Evolutionary conservation across 2,113 vertebrate genomes (phyloP), one percentile per base, ranked within the genome.

Genomic region (Pungitius pungitius): DNA sequence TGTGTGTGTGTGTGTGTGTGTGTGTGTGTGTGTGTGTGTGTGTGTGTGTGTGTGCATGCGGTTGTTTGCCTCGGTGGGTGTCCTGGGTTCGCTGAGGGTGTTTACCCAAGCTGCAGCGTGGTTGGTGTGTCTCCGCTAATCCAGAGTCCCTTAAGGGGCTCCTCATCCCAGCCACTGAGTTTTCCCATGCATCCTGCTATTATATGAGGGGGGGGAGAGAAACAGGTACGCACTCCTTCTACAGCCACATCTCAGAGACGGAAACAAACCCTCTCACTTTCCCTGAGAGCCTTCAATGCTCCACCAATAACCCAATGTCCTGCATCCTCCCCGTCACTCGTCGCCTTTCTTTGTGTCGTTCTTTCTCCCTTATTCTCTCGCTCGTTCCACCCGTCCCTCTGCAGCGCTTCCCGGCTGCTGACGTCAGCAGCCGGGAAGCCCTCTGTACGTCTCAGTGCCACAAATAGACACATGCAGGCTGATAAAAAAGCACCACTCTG

Each of bases 381-480:
- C 71, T 66, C 69, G 55, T 61, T 78, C 70, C 80, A 74, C 71
- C 75, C 79, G 76, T 80, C 78, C 77, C 89, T 90, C 91, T 90
- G 92, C 92, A 93, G 92, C 89, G 74, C 80, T 69, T 85, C 89
- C 86, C n/a, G n/a, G n/a, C 77, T 82, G 83, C 90, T 92, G 85
- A 93, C 92, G 92, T 93, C 92, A 93, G 90, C 86, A 90, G 87
- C 83, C 85, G 93, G 92, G 93, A 91, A 94, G 92, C 90, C 93
- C 92, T 93, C 90, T 90, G 90, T 94, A 89, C 87, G 91, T 93
- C 86, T 83, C 80, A 83, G 79, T 81, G 85, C 91, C 86, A 91
- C 92, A 94, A 94, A 94, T 93, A 94, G 94, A 91, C 91, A 80
- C 88, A 62, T 85, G 82, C 85, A 62, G 87, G 83, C 85, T 67